Evolutionary conservation across 92 coral and sea anemone species (phyloP).

Genomic region (Phenganax marumi): DNA sequence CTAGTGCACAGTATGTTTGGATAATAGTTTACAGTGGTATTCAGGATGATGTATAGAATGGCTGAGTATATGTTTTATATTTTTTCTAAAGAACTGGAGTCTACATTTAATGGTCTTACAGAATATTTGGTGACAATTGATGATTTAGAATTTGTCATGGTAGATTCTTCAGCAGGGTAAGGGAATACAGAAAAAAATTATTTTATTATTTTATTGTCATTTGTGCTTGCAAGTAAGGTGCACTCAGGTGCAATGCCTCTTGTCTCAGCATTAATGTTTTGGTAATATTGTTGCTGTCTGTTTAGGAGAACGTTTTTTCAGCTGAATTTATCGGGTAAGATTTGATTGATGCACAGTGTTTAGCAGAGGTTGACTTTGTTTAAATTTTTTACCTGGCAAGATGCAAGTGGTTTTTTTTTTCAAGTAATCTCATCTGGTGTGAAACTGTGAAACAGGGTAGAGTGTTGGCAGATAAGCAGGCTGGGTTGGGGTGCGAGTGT

Average conservation of each 20-base stretch:
- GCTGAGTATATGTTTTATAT: background rate
- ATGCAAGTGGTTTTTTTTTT: no score
- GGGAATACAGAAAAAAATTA: background rate
- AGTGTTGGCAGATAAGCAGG: no score
- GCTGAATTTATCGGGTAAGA: conserved; percentile 69
- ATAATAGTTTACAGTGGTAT: background rate
- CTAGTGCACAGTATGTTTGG: no score
- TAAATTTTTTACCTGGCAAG: no score
- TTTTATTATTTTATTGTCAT: background rate
- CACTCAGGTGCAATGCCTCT: no score
- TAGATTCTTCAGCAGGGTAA: conserved; percentile 56
- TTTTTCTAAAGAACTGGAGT: conserved; percentile 31
- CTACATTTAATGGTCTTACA: conserved; percentile 1
- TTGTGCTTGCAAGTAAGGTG: no score
- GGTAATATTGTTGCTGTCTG: background rate
- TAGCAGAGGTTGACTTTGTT: no score
- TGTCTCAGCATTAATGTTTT: background rate
- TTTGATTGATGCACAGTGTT: background rate
- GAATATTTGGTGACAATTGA: conserved; percentile 35
- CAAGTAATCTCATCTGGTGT: no score
- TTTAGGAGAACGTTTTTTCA: conserved; percentile 68
- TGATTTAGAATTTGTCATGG: conserved; percentile 76
- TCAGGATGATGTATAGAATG: background rate
- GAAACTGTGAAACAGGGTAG: no score
- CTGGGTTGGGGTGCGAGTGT: no score